Evolutionary conservation across 2,888 invertebrate genomes (phyloP), one percentile per base, ranked within the genome.

Genomic region (Brenthis hecate): DNA sequence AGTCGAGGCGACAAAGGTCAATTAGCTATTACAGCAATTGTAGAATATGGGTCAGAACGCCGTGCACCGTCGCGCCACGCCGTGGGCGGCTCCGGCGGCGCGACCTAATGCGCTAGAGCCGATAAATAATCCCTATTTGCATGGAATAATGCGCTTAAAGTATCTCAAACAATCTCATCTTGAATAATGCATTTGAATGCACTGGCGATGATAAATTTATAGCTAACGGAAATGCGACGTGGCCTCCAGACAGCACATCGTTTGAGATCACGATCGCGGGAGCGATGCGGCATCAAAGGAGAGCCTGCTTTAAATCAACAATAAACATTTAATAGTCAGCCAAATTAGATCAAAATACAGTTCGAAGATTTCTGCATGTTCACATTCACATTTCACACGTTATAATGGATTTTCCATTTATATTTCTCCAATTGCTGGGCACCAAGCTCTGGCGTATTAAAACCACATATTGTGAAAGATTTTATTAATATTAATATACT

Each of bases 1-100:
- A 72, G 69, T 74, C 74, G 71, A 74, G 76, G 75, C 77, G 75
- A 71, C 68, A 71, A 63, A 67, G 76, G 77, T 77, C 76, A 76
- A 74, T 73, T 73, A 72, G 70, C 70, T 65, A 72, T 75, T 77
- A 75, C 47, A 48, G 66, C 70, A 76, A 73, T 74, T 75, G 74
- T 53, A 23, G 69, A 57, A 72, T 72, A 71, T 74, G 60, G 74
- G 74, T 60, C 74, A 64, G 48, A 28, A 28, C 28, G 28, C 28
- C 28, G 28, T 28, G 28, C 28, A 5, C 28, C 28, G 5, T 28
- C 28, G 28, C 28, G 28, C 28, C 28, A 68, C 63, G 64, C 51
- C 57, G 75, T 72, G 70, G 73, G 71, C 68, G 72, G 63, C 56
- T 50, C 14, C 56, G 32, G 36, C 55, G 47, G 48, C 63, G 32